phyloP scores from a whole-genome alignment of 1,140 invertebrate species.

The Drosophila ogumai region DNA sequence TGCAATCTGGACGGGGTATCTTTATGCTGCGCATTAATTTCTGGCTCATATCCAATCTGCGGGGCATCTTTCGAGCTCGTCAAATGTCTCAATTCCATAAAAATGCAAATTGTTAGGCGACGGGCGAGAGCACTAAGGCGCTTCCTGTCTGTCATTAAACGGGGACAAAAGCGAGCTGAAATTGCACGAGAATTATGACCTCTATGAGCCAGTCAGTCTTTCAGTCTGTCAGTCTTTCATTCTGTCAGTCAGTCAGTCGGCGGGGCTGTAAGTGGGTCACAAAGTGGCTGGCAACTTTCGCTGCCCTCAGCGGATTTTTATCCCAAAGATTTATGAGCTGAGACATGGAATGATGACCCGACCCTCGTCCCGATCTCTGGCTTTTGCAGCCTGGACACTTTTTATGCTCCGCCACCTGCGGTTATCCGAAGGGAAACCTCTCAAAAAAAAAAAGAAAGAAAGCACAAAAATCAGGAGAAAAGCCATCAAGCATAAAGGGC shows the following conservation, averaged over 20 bases:
- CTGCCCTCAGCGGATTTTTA: constrained; percentile 72
- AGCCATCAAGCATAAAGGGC: constrained; percentile 56
- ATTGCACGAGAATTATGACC: constrained; percentile 76
- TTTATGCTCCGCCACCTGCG: constrained; percentile 79
- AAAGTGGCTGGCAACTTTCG: constrained; percentile 48
- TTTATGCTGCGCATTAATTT: constrained; percentile 76
- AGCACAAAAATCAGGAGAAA: constrained; percentile 17
- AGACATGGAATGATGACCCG: constrained; percentile 78
- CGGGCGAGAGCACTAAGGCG: constrained; percentile 43
- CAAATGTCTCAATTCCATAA: constrained; percentile 78
- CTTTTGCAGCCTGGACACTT: constrained; percentile 70
- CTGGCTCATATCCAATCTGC: constrained; percentile 52
- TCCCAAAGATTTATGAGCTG: constrained; percentile 76
- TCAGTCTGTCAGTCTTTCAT: background rate
- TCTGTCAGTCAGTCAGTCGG: constrained; percentile 7
- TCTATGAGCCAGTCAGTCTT: constrained; percentile 55
- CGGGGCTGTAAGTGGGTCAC: constrained; percentile 31
- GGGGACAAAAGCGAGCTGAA: constrained; percentile 51
- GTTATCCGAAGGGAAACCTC: constrained; percentile 26
- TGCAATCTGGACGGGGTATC: constrained; percentile 55
- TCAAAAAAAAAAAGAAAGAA: constrained; percentile 12
- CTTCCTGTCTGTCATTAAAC: constrained; percentile 67
- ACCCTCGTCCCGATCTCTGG: constrained; percentile 40
- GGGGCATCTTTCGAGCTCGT: constrained; percentile 59
- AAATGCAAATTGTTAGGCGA: constrained; percentile 73